Percentiles rank a stretch among this genome's conserved stretches.
phyloP scores from a whole-genome alignment of 2,888 invertebrate species.

The Brachylomia viminalis region DNA sequence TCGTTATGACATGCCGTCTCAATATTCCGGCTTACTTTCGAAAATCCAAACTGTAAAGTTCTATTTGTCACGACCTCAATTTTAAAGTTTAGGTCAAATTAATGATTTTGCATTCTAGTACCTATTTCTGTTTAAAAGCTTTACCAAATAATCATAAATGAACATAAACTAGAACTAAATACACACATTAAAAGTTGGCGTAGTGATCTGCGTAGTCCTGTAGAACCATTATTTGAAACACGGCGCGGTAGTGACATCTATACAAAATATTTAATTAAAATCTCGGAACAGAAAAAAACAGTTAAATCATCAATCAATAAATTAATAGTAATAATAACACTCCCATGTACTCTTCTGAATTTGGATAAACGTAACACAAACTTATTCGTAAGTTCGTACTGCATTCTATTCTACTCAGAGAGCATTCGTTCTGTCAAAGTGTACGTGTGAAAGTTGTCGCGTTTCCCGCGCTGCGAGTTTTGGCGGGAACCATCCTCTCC shows the following conservation, averaged over 20 bases:
- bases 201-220: not conserved
- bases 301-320: no score
- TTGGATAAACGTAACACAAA: not conserved
- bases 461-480: conserved; percentile 74
- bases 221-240: not conserved
- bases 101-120: not conserved
- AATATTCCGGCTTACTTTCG: conserved; percentile 31
- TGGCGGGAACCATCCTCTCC: conserved; percentile 71
- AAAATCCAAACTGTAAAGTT: conserved; percentile 35
- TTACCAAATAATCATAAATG: not conserved
- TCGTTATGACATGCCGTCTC: not conserved
- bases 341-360: not conserved
- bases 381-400: conserved; percentile 38
- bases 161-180: not conserved
- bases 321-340: not conserved
- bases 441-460: conserved; percentile 74
- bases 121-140: not conserved
- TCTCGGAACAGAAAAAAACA: no score
- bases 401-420: conserved; percentile 20
- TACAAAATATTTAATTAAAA: not conserved
- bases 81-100: not conserved
- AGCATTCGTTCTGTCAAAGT: conserved; percentile 26
- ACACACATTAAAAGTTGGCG: not conserved
- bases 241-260: not conserved
- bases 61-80: conserved; percentile 36